Percentiles rank a stretch among this genome's conserved stretches.
Evolutionary conservation across 2,113 vertebrate genomes (phyloP).

Genomic region (Brachyhypopomus occidentalis): DNA sequence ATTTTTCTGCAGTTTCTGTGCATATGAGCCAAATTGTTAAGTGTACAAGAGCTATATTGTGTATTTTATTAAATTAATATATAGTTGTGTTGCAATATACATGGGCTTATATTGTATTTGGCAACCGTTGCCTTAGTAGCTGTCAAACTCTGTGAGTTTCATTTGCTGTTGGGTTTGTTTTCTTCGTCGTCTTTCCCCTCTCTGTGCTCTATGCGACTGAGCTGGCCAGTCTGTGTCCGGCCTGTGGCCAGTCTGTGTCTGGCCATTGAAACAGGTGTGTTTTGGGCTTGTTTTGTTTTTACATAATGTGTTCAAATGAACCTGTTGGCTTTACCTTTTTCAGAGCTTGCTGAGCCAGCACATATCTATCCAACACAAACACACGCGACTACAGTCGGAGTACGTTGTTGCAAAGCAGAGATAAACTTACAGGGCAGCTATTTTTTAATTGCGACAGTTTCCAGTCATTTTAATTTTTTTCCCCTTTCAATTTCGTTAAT

Average conservation of each 20-base stretch:
- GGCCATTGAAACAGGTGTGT: slow-evolving; percentile 75
- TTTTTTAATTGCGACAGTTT: slow-evolving; percentile 70
- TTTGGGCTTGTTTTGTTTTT: slow-evolving; percentile 64
- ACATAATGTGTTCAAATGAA: slow-evolving; percentile 88
- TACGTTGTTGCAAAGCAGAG: slow-evolving; percentile 84
- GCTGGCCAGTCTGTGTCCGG: slow-evolving; percentile 88
- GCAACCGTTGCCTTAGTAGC: slow-evolving; percentile 99
- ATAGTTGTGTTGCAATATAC: slow-evolving; percentile 99
- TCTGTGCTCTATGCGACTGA: slow-evolving; percentile 82
- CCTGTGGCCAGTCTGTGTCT: slow-evolving; percentile 85
- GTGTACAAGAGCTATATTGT: slow-evolving; percentile 99
- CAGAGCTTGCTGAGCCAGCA: slow-evolving; percentile 82
- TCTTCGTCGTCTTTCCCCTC: slow-evolving; percentile 61
- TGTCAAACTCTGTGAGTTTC: slow-evolving; percentile 99
- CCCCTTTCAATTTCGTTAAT: slow-evolving; percentile 38
- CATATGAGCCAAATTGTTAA: slow-evolving; percentile 99
- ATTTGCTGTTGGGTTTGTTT: slow-evolving; percentile 79
- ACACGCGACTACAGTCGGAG: slow-evolving; percentile 62
- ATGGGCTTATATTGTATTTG: slow-evolving; percentile 99
- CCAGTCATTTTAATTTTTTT: slow-evolving; percentile 57
- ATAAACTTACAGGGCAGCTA: slow-evolving; percentile 83
- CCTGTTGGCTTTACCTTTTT: slow-evolving; percentile 88
- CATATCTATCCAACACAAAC: slow-evolving; percentile 62
- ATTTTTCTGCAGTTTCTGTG: slow-evolving; percentile 98
- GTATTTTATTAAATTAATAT: slow-evolving; percentile 99